Evolutionary conservation across 2,797 vertebrate species (phyloP).

Genomic region (Melanotaenia maccullochi): DNA sequence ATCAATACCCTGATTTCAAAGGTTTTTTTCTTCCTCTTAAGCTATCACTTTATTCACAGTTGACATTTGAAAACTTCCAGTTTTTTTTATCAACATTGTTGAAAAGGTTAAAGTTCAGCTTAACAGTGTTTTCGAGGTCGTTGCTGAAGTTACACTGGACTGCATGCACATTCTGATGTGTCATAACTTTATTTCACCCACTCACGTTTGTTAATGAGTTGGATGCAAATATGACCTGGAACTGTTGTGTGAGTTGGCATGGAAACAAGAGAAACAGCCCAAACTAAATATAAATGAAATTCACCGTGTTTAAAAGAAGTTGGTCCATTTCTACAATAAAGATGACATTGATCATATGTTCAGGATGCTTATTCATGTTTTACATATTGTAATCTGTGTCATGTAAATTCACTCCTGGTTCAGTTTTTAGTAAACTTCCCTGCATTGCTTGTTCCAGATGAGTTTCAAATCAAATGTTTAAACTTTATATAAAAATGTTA

Average conservation of each 20-base stretch:
- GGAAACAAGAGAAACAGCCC: neutral
- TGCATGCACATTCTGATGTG: no score
- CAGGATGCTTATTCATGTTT: neutral
- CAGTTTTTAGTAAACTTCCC: neutral
- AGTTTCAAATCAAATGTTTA: neutral
- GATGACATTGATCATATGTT: neutral
- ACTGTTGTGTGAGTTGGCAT: neutral
- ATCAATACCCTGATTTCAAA: no score
- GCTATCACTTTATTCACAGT: no score
- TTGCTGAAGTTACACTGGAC: no score
- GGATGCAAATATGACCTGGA: neutral
- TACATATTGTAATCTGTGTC: neutral
- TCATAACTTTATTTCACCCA: no score
- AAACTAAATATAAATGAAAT: neutral
- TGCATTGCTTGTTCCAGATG: neutral
- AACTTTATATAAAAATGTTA: neutral
- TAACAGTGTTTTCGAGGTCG: no score
- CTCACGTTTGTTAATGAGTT: neutral
- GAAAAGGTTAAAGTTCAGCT: no score
- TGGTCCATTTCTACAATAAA: neutral
- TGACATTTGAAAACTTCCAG: no score
- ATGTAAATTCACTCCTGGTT: neutral
- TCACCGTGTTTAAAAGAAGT: neutral
- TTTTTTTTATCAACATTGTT: no score
- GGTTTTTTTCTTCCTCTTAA: no score